Evolutionary conservation across 1,140 invertebrate species (phyloP), one percentile per base, ranked within the genome.

Genomic region (Trichonephila clavipes): DNA sequence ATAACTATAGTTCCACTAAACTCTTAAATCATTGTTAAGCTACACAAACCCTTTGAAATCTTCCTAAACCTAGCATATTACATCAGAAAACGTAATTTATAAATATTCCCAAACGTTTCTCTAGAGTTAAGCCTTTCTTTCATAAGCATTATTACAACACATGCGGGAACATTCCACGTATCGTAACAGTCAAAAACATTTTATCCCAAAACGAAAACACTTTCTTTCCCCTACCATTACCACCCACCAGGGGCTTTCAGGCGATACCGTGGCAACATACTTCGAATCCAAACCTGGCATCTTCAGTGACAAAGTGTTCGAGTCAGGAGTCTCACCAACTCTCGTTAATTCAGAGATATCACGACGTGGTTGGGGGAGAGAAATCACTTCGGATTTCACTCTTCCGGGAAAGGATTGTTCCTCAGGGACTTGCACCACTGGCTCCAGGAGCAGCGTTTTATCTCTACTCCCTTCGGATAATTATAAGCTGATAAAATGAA

Each of bases 301-400:
- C 83, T 85, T 85, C n/a, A 24, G 83, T 88, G 86, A 88, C 86
- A 88, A 88, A 88, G 86, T 64, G 62, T 88, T 64, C 59, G 44
- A 34, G 69, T 77, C 88, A 77, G 88, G 14, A 34, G 21, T 89
- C 64, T 72, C 64, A 40, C 88, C 88, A 69, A 77, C 44, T 77
- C 64, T 89, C 88, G 66, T 89, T 89, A 89, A 89, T 89, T 89
- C 58, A 28, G 66, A 72, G 88, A 77, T 89, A 89, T 51, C 88
- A 77, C 51, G 88, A 24, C 86, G 44, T 21, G 58, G 34, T 10
- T 34, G 16, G 72, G 72, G 24, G 1, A 6, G 88, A 69, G 88
- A 58, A 89, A 89, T 89, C 88, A 77, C 88, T 77, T 44, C 69
- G 64, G 88, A 64, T 87, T 72, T 72, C 64, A 58, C 28, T 88